Base-by-base conservation (phyloP, 2,113 vertebrate genomes). In the Felis catus region DNA sequence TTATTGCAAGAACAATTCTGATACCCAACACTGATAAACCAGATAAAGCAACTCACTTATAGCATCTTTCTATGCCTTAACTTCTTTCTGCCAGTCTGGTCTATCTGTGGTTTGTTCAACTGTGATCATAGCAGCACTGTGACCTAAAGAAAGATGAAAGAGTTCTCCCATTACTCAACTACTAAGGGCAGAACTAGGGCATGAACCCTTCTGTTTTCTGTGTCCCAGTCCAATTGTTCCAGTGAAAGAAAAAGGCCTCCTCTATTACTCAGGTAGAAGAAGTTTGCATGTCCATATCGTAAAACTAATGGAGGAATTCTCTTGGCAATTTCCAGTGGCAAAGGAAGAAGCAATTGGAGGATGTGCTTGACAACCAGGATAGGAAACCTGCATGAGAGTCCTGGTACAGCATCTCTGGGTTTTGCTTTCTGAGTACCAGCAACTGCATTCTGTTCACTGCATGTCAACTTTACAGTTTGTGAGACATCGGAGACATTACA, bases 371-470 rank as follows among this genome's bases (percentile, higher is more conserved):
- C 45, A 58, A 70, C 5, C 7, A 74, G 53, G 66, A 9, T 45
- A 63, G 33, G 31, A 94, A 94, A 48, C 29, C 15, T 58, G 36
- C n/a, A 76, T 18, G 33, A 29, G 63, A 88, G 7, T 8, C 33
- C 27, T 79, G 78, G 65, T 16, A 31, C 15, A 27, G 15, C 18
- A 9, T 4, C 25, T 92, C 3, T 68, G 5, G 11, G 85, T 88
- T 90, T 65, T 70, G 23, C 45, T 78, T 7, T 66, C 65, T 61
- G 65, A 96, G 79, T 88, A 66, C 51, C 84, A 95, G 51, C 58
- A 96, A 86, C 71, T 94, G 4, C 11, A 55, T 71, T 82, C 79
- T 95, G n/a, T 41, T 94, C 78, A 96, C 18, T 70, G 45, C 27
- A 66, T 92, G 76, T 55, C 89, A 88, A 93, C 78, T 79, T 45